Percentiles rank a stretch among this genome's conserved stretches.
Conservation (phyloP, 2,888 invertebrate genomes). For the Volucella inflata region DNA sequence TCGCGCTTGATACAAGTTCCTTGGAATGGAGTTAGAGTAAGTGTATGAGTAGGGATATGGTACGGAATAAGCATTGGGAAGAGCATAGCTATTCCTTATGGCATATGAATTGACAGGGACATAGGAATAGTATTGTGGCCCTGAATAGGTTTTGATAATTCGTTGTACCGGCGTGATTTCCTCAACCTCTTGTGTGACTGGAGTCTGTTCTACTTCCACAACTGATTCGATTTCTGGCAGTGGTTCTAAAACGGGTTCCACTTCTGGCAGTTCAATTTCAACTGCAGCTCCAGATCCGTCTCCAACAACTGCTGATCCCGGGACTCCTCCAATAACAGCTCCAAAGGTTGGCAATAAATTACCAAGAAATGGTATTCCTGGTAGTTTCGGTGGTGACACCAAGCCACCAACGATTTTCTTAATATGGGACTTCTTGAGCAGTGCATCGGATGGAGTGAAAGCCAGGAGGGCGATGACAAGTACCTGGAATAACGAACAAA, state of each 20-base stretch:
- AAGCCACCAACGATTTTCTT: background rate
- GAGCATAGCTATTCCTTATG: background rate
- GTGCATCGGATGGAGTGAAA: background rate
- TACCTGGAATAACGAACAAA: background rate
- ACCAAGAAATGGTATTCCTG: background rate
- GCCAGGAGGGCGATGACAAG: background rate
- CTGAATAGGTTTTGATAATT: background rate
- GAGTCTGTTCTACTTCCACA: no score
- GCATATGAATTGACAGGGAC: background rate
- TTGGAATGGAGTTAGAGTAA: background rate
- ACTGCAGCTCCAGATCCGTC: background rate
- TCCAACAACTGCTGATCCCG: background rate
- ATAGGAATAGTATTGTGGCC: background rate
- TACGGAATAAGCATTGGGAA: background rate
- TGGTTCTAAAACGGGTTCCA: background rate
- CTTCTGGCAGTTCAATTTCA: background rate
- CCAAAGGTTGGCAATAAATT: background rate
- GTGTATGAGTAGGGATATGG: slow-evolving; percentile 12
- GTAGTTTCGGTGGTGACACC: background rate
- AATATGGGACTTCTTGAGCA: background rate
- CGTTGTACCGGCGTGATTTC: background rate
- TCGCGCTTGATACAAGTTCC: background rate
- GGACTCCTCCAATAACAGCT: background rate
- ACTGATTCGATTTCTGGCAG: background rate
- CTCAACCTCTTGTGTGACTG: background rate